Conservation (phyloP, 1,140 invertebrate species). For the Notospermus geniculatus region DNA sequence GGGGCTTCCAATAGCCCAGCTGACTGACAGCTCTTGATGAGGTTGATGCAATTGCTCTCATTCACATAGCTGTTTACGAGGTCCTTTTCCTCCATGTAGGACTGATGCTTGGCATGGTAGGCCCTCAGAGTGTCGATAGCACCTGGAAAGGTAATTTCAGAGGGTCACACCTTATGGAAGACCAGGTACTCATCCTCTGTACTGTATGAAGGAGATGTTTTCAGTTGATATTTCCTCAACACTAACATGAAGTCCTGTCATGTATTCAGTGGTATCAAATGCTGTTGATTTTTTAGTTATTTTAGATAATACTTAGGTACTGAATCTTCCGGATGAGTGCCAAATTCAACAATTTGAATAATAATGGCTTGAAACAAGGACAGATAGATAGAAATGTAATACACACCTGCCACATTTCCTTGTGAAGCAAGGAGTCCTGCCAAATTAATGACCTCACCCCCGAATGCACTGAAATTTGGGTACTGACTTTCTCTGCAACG, state of each 20-base stretch:
- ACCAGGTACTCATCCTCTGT: not conserved
- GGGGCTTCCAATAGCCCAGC: not conserved
- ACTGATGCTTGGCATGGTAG: conserved; percentile 9
- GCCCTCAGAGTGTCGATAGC: conserved; percentile 10
- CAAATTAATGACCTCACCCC: conserved; percentile 14
- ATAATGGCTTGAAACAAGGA: too few relatives aligned
- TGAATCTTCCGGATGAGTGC: too few relatives aligned
- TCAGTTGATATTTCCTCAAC: too few relatives aligned
- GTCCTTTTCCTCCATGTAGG: conserved; percentile 6
- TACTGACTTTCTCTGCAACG: conserved; percentile 14
- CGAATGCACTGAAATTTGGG: conserved; percentile 11
- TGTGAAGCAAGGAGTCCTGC: conserved; percentile 9
- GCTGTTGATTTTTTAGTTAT: not conserved
- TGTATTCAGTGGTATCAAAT: not conserved
- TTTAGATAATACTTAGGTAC: not conserved
- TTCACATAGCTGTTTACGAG: conserved; percentile 8
- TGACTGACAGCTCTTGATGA: conserved; percentile 12
- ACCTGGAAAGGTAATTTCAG: conserved; percentile 19
- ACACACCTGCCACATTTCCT: conserved; percentile 14
- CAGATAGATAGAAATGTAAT: too few relatives aligned
- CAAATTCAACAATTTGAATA: too few relatives aligned
- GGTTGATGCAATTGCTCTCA: conserved; percentile 2
- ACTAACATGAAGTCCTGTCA: not conserved
- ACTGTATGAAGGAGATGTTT: not conserved
- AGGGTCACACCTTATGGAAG: too few relatives aligned